phyloP scores from a whole-genome alignment of 1,140 invertebrate species.

The Pseudoatta argentina region DNA sequence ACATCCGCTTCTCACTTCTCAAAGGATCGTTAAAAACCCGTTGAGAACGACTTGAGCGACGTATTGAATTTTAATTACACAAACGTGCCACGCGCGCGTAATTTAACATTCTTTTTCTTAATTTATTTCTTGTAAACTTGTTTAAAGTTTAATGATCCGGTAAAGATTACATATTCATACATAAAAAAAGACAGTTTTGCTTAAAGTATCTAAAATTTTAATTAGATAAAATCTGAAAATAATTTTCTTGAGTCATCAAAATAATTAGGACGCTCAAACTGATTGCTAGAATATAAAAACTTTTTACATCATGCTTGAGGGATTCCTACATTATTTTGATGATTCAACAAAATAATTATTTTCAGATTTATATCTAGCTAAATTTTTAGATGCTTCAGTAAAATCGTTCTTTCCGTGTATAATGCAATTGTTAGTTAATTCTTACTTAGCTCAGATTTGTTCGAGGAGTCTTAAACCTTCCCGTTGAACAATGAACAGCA shows the following conservation, averaged over 20 bases:
- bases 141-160: neutral
- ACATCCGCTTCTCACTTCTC: slow-evolving; percentile 2
- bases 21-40: slow-evolving; percentile 41
- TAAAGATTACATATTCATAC: neutral
- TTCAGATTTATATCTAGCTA: too few relatives aligned
- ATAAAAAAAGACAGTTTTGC: too few relatives aligned
- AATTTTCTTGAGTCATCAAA: too few relatives aligned
- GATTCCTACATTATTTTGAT: too few relatives aligned
- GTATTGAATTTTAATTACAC: slow-evolving; percentile 46
- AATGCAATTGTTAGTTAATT: neutral
- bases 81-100: neutral
- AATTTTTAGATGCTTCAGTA: too few relatives aligned
- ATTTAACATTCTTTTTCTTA: neutral
- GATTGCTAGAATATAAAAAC: too few relatives aligned
- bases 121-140: neutral
- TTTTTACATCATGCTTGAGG: too few relatives aligned
- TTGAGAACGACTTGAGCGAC: slow-evolving; percentile 12
- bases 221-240: too few relatives aligned
- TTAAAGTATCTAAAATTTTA: too few relatives aligned
- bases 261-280: too few relatives aligned
- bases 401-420: neutral
- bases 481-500: neutral
- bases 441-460: neutral
- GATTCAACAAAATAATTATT: too few relatives aligned
- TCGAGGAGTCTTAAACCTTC: neutral